Evolutionary conservation across 2,113 vertebrate genomes (phyloP).

Genomic region (Anguilla rostrata): DNA sequence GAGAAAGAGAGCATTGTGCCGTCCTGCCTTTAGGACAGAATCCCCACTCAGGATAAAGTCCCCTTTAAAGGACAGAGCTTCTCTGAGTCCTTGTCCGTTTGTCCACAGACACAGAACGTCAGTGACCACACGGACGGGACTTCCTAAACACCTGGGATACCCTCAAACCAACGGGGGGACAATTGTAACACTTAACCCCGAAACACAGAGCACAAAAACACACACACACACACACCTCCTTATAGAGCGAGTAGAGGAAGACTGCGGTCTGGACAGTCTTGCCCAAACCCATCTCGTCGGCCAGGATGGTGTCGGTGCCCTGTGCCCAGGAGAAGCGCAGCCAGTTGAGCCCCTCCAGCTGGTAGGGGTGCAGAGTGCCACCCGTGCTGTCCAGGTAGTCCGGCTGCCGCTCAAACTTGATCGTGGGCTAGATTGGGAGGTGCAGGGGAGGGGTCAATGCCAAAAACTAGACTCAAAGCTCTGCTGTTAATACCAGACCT

Average conservation of each 20-base stretch:
- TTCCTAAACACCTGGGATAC: not conserved
- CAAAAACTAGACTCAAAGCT: not conserved
- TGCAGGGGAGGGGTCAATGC: constrained; percentile 26
- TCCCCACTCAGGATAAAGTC: constrained; percentile 45
- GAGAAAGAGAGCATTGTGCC: constrained; percentile 24
- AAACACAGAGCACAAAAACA: not conserved
- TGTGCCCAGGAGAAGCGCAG: constrained; percentile 97
- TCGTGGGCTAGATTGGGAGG: constrained; percentile 78
- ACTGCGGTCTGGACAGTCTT: constrained; percentile 97
- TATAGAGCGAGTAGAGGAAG: constrained; percentile 95
- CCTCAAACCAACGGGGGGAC: not conserved
- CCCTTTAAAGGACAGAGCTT: constrained; percentile 52
- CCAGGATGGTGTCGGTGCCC: constrained; percentile 94
- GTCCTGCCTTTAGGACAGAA: constrained; percentile 57
- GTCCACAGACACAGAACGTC: constrained; percentile 35
- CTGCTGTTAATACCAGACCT: not conserved
- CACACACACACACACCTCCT: constrained; percentile 75
- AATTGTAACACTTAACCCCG: not conserved
- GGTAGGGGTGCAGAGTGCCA: constrained; percentile 92
- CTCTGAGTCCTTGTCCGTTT: constrained; percentile 48
- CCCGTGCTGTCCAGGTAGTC: constrained; percentile 91
- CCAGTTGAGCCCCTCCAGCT: constrained; percentile 97
- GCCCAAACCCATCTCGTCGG: constrained; percentile 98
- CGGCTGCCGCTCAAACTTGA: constrained; percentile 93
- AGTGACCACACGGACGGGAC: constrained; percentile 46